Base-by-base conservation (phyloP, 1,140 invertebrate genomes). In the Atopsyche davidsoni region DNA sequence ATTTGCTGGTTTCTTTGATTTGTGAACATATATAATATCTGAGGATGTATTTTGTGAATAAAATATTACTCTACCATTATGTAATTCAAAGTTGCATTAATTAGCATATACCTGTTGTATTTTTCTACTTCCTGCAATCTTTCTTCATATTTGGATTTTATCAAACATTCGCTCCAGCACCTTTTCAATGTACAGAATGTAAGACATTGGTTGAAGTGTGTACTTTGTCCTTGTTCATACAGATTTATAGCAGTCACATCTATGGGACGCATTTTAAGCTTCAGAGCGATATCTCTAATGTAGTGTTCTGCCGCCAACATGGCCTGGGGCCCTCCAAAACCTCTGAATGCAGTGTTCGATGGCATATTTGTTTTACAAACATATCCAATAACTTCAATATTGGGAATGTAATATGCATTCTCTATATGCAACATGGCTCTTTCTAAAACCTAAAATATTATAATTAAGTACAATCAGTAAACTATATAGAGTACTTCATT, bases 261-360 rank as follows among this genome's bases (percentile, higher is more conserved):
- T 6, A 73, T 64, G 7, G 76, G 60, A 63, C 83, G 79, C 40
- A 80, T 78, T 1, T 77, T 73, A 11, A 92, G 66, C 58, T 77
- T 79, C 35, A 79, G 75, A 3, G 91, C 89, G 14, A 94, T 76
- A 57, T 89, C 80, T 38, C 82, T 72, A 17, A 92, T 77, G 32
- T 91, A 83, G 53, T 76, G 81, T 71, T 96, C 92, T 1, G 77
- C 82, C 1, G 81, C 75, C 62, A 91, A 85, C 89, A 93, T 93
- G 21, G 85, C 89, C 66, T 94, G 91, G 0, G 91, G 91, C 0
- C 83, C 89, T 10, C 91, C 90, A 63, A 93, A 94, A 11, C 90
- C 91, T 56, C 91, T 70, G 60, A 93, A 95, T 3, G 92, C 92
- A 0, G 92, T 95, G 60, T 93, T 94, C 0, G 90, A 89, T 0